Base-by-base conservation (phyloP, 2,888 invertebrate species). In the Dascillus cervinus region DNA sequence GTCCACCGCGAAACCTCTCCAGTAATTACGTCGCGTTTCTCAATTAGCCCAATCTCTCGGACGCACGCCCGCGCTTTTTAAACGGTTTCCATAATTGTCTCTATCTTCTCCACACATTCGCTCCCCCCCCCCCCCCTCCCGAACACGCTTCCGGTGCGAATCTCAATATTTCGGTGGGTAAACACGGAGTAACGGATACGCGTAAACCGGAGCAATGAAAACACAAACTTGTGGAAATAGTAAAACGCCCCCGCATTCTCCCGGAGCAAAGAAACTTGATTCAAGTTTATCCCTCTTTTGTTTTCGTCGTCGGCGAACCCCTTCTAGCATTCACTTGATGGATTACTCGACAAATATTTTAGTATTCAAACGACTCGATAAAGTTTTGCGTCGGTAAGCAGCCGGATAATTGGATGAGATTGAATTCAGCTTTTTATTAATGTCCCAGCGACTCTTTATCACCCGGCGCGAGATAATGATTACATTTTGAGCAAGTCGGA, bases 301-400 rank as follows among this genome's bases (percentile, higher is more conserved):
- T 49, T 50, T 46, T 41, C 43, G 31, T 32, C 35, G 38, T 39
- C 30, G 27, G 26, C 26, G 26, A 37, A 41, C 32, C 40, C 32
- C 41, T 43, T 44, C 41, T 41, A 32, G 37, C 39, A 43, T 44
- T 34, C 48, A 48, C 52, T 56, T 57, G 56, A 56, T 58, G 51
- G 58, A 58, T 58, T 55, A 53, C 55, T 54, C 46, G 49, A 51
- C 56, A 56, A 56, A 56, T 56, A 58, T 56, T 56, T 56, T 56
- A 56, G 53, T 53, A 55, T 56, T 56, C 55, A 54, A 54, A 53
- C 51, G 51, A 48, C 41, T 49, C 49, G 52, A 49, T 52, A 49
- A 55, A 56, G 50, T 53, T 54, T 44, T 44, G 41, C 49, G 46
- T 47, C 46, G 44, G 46, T 46, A 50, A 54, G 50, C 49, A 44